Base-by-base conservation (phyloP, 2,797 vertebrate genomes). In the Lithobates pipiens region DNA sequence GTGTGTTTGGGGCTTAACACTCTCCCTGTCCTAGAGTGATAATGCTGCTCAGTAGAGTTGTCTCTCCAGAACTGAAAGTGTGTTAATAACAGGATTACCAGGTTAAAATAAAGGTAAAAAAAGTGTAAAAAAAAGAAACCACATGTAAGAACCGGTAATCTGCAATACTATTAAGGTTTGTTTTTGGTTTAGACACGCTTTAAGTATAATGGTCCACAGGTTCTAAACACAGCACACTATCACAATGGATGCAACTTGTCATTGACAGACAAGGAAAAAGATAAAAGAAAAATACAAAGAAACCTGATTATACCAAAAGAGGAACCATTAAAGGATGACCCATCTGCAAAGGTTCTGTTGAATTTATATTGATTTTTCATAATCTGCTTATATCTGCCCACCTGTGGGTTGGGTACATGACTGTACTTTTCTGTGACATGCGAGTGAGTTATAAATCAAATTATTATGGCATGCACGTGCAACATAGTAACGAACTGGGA, bases 391-490 rank as follows among this genome's bases (percentile, higher is more conserved):
- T n/a, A 23, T n/a, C 57, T 61, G 57, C 23, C 57, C 23, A 61
- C 23, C 16, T 18, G 57, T 21, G 23, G 16, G 57, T 61, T n/a
- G 13, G 3, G 18, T 21, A n/a, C 16, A 3, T 18, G 57, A 61
- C 57, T n/a, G 16, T 11, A n/a, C 57, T 21, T 61, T 61, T 21
- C 63, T 68, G 39, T 79, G 65, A 67, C 65, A 69, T 79, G 77
- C 21, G 65, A 79, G 68, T 42, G 46, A 50, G 34, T 16, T 29
- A 44, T 79, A 68, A 79, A 78, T 67, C 36, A 78, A 27, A 39
- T 39, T 0, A 25, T 65, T 78, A 78, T 67, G 76, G 63, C 76
- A 42, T 9, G n/a, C 25, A 63, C 18, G 39, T 65, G 54, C 57
- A 25, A 21, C 10, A 65, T 10, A 77, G 32, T 68, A 65, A 79